Evolutionary conservation across 2,888 invertebrate species (phyloP), one percentile per base, ranked within the genome.

Genomic region (Phytoseiulus persimilis): DNA sequence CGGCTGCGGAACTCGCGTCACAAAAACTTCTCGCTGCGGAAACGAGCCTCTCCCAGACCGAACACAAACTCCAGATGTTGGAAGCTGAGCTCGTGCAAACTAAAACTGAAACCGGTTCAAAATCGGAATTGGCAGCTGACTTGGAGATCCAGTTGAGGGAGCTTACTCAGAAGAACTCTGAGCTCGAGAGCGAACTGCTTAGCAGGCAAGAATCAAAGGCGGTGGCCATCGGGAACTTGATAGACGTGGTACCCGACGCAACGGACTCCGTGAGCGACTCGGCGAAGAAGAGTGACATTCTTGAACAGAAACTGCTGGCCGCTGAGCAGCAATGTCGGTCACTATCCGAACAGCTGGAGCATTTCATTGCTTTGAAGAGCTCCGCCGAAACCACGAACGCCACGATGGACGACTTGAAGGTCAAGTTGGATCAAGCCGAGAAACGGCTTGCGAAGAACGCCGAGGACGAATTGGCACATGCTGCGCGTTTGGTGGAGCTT

Each of bases 1-100:
- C 5, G 18, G 65, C 65, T 28, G 5, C 65, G 9, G 65, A 65
- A 65, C 1, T 65, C 28, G 65, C 65, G 2, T 65, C 65, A 65
- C 65, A 28, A 2, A 65, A 65, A 65, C 65, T 65, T 6, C 14
- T 23, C 28, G 65, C 65, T 23, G 65, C 65, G 65, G 65, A 65
- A 65, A 65, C 65, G 65, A 65, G 18, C 28, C 28, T 65, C 28
- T 14, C 65, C 2, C 65, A 65, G 65, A 65, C 11, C 65, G 9
- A 65, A 65, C 65, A 65, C 11, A 65, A 18, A 23, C 65, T 65
- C 11, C 65, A 28, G 18, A 6, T 23, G 9, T 23, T 65, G 65
- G 65, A 65, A 65, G 93, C 93, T 91, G 93, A 93, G 23, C 92
- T 33, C 32, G 11, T 23, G n/a, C 18, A n/a, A 18, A 14, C 28